A percentile compares a stretch with the other conserved stretches of the same genome.
phyloP scores from a whole-genome alignment of 2,797 vertebrate genomes.

The Sebastes cheni region DNA sequence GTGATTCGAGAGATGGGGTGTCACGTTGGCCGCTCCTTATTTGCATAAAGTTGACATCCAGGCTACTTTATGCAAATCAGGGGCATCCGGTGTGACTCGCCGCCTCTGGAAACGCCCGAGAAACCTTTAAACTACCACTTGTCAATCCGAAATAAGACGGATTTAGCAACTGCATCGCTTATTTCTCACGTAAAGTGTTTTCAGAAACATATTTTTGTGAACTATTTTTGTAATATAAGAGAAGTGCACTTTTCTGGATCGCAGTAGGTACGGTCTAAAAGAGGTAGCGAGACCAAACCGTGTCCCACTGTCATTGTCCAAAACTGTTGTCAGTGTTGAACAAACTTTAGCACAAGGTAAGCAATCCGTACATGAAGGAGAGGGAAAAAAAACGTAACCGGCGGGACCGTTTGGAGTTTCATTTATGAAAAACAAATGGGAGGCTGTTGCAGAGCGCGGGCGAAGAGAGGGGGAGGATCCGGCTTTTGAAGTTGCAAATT shows the following conservation, averaged over 20 bases:
- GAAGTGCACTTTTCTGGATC: not conserved
- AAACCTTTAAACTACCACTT: too few species aligned
- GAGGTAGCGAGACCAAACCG: not conserved
- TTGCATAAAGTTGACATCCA: too few species aligned
- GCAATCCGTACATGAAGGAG: not conserved
- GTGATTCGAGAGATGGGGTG: too few species aligned
- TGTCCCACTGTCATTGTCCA: not conserved
- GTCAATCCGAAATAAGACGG: too few species aligned
- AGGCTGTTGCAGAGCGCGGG: conserved; percentile 3
- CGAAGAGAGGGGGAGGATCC: conserved; percentile 41
- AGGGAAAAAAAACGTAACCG: not conserved
- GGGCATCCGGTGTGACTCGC: too few species aligned
- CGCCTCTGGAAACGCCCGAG: too few species aligned
- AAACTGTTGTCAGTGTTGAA: conserved; percentile 11
- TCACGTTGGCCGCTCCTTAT: too few species aligned
- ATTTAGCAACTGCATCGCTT: too few species aligned
- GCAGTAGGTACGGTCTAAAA: conserved; percentile 15
- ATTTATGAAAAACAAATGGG: conserved; percentile 52
- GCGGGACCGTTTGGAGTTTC: conserved; percentile 9
- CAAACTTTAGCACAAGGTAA: conserved; percentile 15
- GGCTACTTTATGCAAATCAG: too few species aligned
- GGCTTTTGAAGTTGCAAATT: conserved; percentile 67
- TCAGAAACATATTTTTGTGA: too few species aligned
- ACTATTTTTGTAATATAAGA: too few species aligned
- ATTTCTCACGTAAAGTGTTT: too few species aligned